Conservation (phyloP, 2,888 invertebrate species). For the Erebia palarica region DNA sequence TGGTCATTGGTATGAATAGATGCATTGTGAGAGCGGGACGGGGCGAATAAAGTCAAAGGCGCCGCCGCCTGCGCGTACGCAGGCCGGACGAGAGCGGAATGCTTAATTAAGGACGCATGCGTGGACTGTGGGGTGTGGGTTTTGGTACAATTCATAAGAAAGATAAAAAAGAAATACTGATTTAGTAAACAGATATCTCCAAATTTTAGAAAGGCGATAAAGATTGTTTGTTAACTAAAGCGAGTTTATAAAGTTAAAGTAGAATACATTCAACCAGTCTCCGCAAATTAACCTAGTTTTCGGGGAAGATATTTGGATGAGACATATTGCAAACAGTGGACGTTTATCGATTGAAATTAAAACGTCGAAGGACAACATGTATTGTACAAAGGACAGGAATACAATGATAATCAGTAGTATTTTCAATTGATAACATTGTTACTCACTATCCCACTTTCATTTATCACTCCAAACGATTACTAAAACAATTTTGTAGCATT, state of each 20-base stretch:
- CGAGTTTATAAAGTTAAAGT: too few species aligned
- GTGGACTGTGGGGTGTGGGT: constrained; percentile 60
- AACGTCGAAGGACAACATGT: background rate
- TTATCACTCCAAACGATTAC: constrained; percentile 19
- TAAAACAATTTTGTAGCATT: constrained; percentile 19
- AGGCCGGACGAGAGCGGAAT: constrained; percentile 77
- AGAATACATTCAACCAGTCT: too few species aligned
- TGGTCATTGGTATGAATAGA: constrained; percentile 66
- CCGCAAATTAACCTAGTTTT: too few species aligned
- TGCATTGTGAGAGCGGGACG: constrained; percentile 75
- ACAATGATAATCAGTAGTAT: constrained; percentile 5
- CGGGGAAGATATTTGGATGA: too few species aligned
- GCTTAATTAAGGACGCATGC: constrained; percentile 82
- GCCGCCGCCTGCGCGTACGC: constrained; percentile 76
- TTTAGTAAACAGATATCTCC: background rate
- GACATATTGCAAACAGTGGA: too few species aligned
- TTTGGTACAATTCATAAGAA: constrained; percentile 42
- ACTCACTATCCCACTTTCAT: constrained; percentile 6
- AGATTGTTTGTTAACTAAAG: background rate
- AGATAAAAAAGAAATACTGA: constrained; percentile 19
- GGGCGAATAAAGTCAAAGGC: constrained; percentile 68
- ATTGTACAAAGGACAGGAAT: background rate
- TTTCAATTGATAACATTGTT: constrained; percentile 14
- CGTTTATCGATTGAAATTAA: too few species aligned
- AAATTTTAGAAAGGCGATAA: background rate